Conservation (phyloP, 2,888 invertebrate species). For the Phorcus lineatus region DNA sequence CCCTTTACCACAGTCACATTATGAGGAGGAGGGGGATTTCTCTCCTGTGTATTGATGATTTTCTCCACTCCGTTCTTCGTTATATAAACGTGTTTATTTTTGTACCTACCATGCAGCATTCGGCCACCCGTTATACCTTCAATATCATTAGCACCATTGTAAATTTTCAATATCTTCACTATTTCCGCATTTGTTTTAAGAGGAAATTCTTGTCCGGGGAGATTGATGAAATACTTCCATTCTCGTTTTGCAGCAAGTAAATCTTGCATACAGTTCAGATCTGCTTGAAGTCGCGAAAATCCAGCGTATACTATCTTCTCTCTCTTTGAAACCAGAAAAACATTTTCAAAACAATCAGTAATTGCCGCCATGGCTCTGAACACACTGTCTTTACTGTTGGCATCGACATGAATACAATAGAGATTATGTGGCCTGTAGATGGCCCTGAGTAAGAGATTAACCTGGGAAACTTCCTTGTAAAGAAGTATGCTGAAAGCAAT, state of each 20-base stretch:
- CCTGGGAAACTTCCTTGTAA: slow-evolving; percentile 65
- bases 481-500: slow-evolving; percentile 70
- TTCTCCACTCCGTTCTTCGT: slow-evolving; percentile 36
- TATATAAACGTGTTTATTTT: slow-evolving; percentile 34
- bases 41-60: slow-evolving; percentile 41
- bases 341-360: slow-evolving; percentile 70
- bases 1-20: slow-evolving; percentile 66
- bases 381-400: slow-evolving; percentile 47
- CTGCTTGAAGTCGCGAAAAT: slow-evolving; percentile 69
- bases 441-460: slow-evolving; percentile 63
- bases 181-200: slow-evolving; percentile 73
- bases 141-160: slow-evolving; percentile 74
- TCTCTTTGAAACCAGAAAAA: slow-evolving; percentile 68
- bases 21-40: slow-evolving; percentile 47
- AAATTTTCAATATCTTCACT: slow-evolving; percentile 70
- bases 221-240: slow-evolving; percentile 74
- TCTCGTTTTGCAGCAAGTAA: slow-evolving; percentile 44
- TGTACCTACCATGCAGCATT: slow-evolving; percentile 46
- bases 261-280: slow-evolving; percentile 73
- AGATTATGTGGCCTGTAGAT: slow-evolving; percentile 71
- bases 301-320: slow-evolving; percentile 72
- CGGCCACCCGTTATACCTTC: slow-evolving; percentile 68
- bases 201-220: slow-evolving; percentile 73
- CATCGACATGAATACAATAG: slow-evolving; percentile 74
- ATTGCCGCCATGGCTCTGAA: slow-evolving; percentile 53